Evolutionary conservation across 2,888 invertebrate genomes (phyloP), one percentile per base, ranked within the genome.

Genomic region (Nemotelus nigrinus): DNA sequence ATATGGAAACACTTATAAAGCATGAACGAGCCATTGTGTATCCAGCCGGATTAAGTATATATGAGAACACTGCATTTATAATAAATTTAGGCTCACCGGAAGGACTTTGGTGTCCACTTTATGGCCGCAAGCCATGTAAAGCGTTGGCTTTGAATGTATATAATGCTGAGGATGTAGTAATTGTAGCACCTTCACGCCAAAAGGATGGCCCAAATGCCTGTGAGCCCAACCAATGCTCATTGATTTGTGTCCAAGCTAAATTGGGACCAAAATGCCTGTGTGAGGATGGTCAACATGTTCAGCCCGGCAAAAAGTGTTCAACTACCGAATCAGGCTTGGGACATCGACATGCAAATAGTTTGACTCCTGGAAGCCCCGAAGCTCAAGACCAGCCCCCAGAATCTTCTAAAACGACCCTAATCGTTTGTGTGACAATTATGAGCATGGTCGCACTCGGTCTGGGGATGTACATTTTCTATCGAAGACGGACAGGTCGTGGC

Each of bases 1-100:
- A 84, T 83, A 88, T 90, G 43, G 87, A 84, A 80, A 85, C 86
- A 0, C 83, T 91, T 55, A 82, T 90, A 55, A 85, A 86, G 8
- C 87, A 87, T 79, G 86, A 88, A 44, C 84, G 87, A 0, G 85
- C 89, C 1, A 84, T 90, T 0, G 84, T 87, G 74, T 88, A 90
- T 53, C 93, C 95, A 0, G 89, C 90, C 63, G 91, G 91, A 0
- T 85, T 96, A 43, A 90, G 90, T 3, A 88, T 95, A 63, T 93
- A 92, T 84, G 95, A 95, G 84, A 93, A 94, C 84, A 88, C 92
- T 80, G 87, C 96, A 0, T 96, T 93, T 85, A 95, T 93, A 89
- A 85, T 92, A 0, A 89, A 88, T 3, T 87, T 88, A 0, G 89
- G 89, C 68, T 85, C 89, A 0, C 89, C 89, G 64, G 88, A 89